Evolutionary conservation across 1,140 invertebrate species (phyloP).

Genomic region (Drosophila carrolli): DNA sequence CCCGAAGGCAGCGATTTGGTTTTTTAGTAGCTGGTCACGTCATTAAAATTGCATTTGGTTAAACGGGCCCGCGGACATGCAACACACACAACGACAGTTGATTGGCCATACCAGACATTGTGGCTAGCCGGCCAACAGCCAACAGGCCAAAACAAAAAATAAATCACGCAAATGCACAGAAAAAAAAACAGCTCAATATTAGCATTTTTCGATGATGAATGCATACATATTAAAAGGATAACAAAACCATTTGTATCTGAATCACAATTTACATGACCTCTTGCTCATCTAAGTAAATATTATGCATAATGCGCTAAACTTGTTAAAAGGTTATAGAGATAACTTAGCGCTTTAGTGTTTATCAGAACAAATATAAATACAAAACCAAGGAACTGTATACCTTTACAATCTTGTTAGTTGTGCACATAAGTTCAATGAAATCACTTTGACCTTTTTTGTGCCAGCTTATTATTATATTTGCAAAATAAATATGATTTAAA

Average conservation of each 20-base stretch:
- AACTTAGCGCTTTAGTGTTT: not conserved
- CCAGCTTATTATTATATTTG: too few species aligned
- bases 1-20: conserved; percentile 48
- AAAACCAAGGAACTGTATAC: not conserved
- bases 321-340: not conserved
- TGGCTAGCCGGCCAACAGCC: conserved; percentile 49
- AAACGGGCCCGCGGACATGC: conserved; percentile 58
- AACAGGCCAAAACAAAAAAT: conserved; percentile 27
- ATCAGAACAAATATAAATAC: not conserved
- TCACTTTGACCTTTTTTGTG: not conserved
- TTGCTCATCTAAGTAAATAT: not conserved
- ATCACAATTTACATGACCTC: not conserved
- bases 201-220: too few species aligned
- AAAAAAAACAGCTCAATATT: conserved; percentile 1
- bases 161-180: conserved; percentile 22
- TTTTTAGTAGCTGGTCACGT: conserved; percentile 66
- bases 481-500: too few species aligned
- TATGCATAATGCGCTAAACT: not conserved
- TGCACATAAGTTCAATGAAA: not conserved
- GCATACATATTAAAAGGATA: too few species aligned
- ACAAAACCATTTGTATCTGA: not conserved
- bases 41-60: conserved; percentile 80
- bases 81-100: conserved; percentile 24
- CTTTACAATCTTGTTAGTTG: not conserved
- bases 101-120: conserved; percentile 66